phyloP scores from a whole-genome alignment of 2,888 invertebrate genomes.

The Ochropacha duplaris region DNA sequence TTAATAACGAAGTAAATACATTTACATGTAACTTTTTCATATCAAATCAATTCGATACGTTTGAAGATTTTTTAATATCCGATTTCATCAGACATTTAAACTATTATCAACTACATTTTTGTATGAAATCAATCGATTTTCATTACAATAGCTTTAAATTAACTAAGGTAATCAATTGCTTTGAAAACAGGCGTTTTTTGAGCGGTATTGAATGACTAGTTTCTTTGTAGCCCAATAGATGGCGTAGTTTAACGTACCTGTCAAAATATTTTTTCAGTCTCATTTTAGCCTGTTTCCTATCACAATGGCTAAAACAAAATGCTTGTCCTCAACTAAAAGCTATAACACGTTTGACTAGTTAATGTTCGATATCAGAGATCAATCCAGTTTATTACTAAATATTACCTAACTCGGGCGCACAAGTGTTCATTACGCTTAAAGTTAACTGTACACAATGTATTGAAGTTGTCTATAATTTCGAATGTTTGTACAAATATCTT shows the following conservation, averaged over 20 bases:
- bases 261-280: not conserved
- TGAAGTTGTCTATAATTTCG: constrained; percentile 27
- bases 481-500: constrained; percentile 5
- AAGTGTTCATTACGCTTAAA: constrained; percentile 16
- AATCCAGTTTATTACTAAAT: constrained; percentile 30
- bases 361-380: constrained; percentile 74
- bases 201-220: not conserved
- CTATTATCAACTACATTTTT: not conserved
- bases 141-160: not conserved
- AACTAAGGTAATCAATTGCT: not conserved
- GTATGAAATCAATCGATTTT: not conserved
- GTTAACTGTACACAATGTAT: constrained; percentile 31
- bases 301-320: constrained; percentile 43
- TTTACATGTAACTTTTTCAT: not conserved
- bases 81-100: constrained; percentile 51
- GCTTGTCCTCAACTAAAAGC: constrained; percentile 52
- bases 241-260: not conserved
- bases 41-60: not conserved
- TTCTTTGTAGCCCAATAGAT: not conserved
- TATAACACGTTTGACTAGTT: constrained; percentile 75
- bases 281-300: constrained; percentile 24
- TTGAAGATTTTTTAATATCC: constrained; percentile 25
- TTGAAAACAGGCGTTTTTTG: not conserved
- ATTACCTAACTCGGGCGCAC: constrained; percentile 13
- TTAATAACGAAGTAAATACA: not conserved